Base-by-base conservation (phyloP, 2,797 vertebrate species). In the Gambelia wislizenii region DNA sequence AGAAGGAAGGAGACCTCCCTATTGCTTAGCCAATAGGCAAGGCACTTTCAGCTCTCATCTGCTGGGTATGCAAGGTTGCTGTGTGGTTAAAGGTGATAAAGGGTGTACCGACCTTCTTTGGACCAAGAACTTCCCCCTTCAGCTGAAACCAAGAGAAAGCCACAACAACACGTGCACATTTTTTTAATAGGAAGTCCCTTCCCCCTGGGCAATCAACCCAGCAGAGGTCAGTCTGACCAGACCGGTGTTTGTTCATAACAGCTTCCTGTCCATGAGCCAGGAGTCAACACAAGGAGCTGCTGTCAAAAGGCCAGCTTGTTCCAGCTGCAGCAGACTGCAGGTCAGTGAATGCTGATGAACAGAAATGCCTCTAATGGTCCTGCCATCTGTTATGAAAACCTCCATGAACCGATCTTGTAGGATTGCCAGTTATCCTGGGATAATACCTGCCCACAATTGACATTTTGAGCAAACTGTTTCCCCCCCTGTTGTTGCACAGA, bases 61-160 rank as follows among this genome's bases (percentile, higher is more conserved):
- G 77, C 61, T 79, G 49, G 8, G 20, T 13, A 18, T 14, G 5
- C 22, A 39, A 80, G 13, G 33, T 49, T 13, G 84, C 75, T 76
- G 9, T 89, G 8, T 6, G 30, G 59, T 70, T 52, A 80, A 77
- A 47, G 13, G 52, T 39, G 36, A 64, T 56, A 61, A 52, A 61
- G 13, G 52, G 33, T 49, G 54, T 22, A 6, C 25, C 70, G 64
- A 84, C 39, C 83, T 80, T 67, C 75, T 89, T 72, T 59, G 7
- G 27, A 27, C 33, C 18, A n/a, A 30, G 36, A 49, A 61, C 33
- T 13, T 10, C 12, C 25, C 44, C 20, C 61, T 79, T 69, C 22
- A 49, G 39, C 39, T 27, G 67, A 52, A 85, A 44, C n/a, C 42
- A 39, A 72, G 69, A 89, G 39, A 80, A 85, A 85, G n/a, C 22